Percentiles rank a stretch among this genome's conserved stretches.
phyloP scores from a whole-genome alignment of 2,888 invertebrate species.

The Athripsodes cinereus region DNA sequence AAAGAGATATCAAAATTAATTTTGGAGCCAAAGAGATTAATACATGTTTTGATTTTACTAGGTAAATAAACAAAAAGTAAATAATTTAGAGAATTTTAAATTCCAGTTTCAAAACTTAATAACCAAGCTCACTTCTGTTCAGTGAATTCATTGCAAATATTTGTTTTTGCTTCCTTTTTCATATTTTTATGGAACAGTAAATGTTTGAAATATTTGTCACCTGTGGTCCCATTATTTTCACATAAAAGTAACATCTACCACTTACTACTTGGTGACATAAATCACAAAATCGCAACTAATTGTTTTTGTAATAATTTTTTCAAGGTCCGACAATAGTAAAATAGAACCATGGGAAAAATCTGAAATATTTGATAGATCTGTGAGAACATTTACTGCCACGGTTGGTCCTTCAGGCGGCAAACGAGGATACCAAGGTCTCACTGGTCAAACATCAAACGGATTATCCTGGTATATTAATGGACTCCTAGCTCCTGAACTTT shows the following conservation, averaged over 20 bases:
- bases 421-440: conserved; percentile 69
- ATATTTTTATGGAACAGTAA: neutral
- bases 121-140: too few relatives aligned
- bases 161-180: too few relatives aligned
- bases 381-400: conserved; percentile 73
- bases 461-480: conserved; percentile 93
- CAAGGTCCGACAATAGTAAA: conserved; percentile 24
- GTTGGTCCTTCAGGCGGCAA: conserved; percentile 80
- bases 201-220: neutral
- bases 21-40: conserved; percentile 59
- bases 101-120: too few relatives aligned
- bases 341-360: conserved; percentile 55
- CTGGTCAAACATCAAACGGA: conserved; percentile 63
- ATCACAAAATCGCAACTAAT: too few relatives aligned
- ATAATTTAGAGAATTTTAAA: too few relatives aligned
- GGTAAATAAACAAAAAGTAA: conserved; percentile 33
- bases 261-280: too few relatives aligned
- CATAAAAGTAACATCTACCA: too few relatives aligned
- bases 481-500: conserved; percentile 78
- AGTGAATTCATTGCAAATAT: too few relatives aligned
- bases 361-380: conserved; percentile 61
- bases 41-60: conserved; percentile 71
- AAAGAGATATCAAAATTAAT: conserved; percentile 60
- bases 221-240: neutral
- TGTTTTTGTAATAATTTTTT: neutral